These are phyloP conservation scores for Bubalus kerabau DNA, from an alignment of 2,113 vertebrate species.

Conservation along the genomic window DNA sequence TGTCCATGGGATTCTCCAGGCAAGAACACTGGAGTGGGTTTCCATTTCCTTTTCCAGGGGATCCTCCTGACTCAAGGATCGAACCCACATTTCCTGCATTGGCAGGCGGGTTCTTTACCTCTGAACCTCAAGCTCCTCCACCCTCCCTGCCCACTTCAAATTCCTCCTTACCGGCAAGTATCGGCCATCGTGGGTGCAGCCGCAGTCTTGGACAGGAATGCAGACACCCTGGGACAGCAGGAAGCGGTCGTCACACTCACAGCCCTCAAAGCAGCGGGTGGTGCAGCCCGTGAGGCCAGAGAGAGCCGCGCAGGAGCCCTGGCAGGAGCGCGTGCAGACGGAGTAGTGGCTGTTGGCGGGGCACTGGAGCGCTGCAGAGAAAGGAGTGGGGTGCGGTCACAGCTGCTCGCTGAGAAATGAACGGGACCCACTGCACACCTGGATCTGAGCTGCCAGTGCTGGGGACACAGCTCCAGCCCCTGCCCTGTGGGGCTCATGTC, in stretches of 20 bases:
- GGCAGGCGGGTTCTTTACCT: background rate
- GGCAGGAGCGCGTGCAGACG: constrained; percentile 71
- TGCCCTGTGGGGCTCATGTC: background rate
- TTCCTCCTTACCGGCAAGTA: constrained; percentile 67
- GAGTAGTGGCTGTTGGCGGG: constrained; percentile 75
- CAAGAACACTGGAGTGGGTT: background rate
- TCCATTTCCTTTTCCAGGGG: background rate
- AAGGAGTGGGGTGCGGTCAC: background rate
- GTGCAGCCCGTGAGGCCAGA: constrained; percentile 42
- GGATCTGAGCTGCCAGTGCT: background rate
- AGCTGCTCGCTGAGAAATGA: fast-evolving
- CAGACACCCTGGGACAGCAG: constrained; percentile 73
- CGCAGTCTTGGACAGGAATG: constrained; percentile 65
- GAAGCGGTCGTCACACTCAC: constrained; percentile 73
- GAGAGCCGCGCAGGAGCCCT: constrained; percentile 68
- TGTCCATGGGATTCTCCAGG: background rate
- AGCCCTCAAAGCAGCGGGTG: constrained; percentile 73
- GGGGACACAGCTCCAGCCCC: background rate
- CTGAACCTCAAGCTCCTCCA: background rate
- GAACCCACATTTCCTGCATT: background rate
- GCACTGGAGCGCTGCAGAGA: constrained; percentile 74
- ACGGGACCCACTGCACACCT: background rate
- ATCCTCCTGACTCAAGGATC: background rate
- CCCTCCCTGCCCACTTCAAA: background rate
- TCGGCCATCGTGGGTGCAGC: constrained; percentile 60